phyloP scores from a whole-genome alignment of 2,797 vertebrate genomes.

The Xiphophorus birchmanni region DNA sequence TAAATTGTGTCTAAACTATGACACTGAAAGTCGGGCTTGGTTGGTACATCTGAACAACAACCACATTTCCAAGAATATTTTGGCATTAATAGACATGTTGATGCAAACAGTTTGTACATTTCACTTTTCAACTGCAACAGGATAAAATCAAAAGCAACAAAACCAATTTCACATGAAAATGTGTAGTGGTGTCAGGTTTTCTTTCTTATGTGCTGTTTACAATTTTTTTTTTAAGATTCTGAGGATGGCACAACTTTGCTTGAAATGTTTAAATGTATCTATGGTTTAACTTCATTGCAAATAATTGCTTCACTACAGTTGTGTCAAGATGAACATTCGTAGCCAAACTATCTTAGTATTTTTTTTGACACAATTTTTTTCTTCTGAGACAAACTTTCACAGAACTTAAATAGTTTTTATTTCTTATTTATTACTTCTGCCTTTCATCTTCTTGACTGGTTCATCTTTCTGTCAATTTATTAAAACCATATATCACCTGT shows the following conservation, averaged over 20 bases:
- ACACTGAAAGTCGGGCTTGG: background rate
- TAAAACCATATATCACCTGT: conserved; percentile 77
- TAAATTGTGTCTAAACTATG: background rate
- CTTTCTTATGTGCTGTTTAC: background rate
- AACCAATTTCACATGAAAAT: background rate
- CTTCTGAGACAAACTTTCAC: background rate
- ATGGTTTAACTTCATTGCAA: background rate
- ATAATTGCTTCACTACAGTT: background rate
- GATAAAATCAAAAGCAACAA: background rate
- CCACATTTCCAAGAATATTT: background rate
- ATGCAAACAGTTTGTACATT: background rate
- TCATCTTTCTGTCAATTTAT: conserved; percentile 69
- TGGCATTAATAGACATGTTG: background rate
- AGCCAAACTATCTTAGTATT: background rate
- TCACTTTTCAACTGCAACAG: background rate
- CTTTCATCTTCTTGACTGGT: conserved; percentile 25
- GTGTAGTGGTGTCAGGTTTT: background rate
- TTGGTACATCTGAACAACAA: background rate
- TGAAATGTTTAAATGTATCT: background rate
- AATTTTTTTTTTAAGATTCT: background rate
- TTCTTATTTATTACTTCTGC: background rate
- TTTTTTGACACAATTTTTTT: background rate
- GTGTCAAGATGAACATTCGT: background rate
- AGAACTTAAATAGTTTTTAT: conserved; percentile 14
- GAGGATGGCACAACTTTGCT: background rate